Base-by-base conservation (phyloP, 1,140 invertebrate species). In the Vollenhovia emeryi region DNA sequence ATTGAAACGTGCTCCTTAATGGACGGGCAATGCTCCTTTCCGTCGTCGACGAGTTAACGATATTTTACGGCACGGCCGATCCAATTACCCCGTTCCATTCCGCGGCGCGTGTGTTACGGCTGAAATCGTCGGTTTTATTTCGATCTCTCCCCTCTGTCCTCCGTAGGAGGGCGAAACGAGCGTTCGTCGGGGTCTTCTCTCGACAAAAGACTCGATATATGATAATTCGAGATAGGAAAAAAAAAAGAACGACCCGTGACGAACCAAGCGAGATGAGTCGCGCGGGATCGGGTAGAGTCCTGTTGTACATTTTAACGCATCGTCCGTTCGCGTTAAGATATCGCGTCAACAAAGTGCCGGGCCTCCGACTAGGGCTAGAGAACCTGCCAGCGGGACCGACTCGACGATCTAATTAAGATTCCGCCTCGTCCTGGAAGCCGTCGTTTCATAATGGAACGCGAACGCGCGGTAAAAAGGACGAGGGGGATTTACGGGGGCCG, bases 401-500 rank as follows among this genome's bases (percentile, higher is more conserved):
- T 60, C 48, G 71, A 82, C 69, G 71, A 68, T 83, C 88, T 87
- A 89, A 90, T 90, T 87, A 90, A 90, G 73, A 87, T 89, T 87
- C 88, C 75, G 30, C 2, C 50, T 24, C 60, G 18, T 57, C 24
- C 64, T 55, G 43, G 40, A 48, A 45, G 27, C 55, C 13, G 9
- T 50, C 52, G 15, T 52, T 59, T 79, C 74, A 88, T 87, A 69
- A 89, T 82, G 50, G n/a, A 50, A n/a, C n/a, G 30, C 11, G 59
- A 74, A 43, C 40, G 27, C 45, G 68, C 45, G 50, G 1, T 30
- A 24, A 71, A 71, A 27, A 75, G n/a, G 52, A 57, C 9, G 45
- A 48, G 45, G 40, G 27, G 64, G 52, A 71, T n/a, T n/a, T 30
- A 27, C 48, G 59, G 36, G 59, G 36, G 8, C 3, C 60, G 74